These are phyloP conservation scores for Priocnemis perturbator DNA, from an alignment of 2,888 invertebrate species.

Conservation along the genomic window DNA sequence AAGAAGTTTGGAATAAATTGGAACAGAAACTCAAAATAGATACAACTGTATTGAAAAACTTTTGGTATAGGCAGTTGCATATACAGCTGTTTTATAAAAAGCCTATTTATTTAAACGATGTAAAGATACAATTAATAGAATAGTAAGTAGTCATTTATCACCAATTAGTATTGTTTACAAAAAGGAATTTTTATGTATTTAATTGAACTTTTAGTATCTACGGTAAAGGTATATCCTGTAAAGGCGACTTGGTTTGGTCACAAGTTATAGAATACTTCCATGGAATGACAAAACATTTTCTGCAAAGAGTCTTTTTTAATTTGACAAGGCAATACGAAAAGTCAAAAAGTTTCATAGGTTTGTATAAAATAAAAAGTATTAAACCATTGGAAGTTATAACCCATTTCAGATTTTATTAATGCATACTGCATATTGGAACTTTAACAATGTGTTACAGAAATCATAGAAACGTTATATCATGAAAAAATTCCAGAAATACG, in stretches of 20 bases:
- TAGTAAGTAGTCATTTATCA: slow-evolving; percentile 57
- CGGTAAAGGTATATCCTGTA: slow-evolving; percentile 47
- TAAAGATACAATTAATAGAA: slow-evolving; percentile 67
- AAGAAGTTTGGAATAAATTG: slow-evolving; percentile 63
- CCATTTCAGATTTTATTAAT: too few relatives aligned
- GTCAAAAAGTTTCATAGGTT: too few relatives aligned
- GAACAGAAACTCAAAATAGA: slow-evolving; percentile 54
- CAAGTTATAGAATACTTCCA: slow-evolving; percentile 58
- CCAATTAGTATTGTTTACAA: not conserved
- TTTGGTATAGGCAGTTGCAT: slow-evolving; percentile 65
- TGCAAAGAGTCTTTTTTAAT: slow-evolving; percentile 48
- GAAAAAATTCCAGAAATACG: slow-evolving; percentile 46
- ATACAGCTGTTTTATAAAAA: slow-evolving; percentile 63
- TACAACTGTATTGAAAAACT: slow-evolving; percentile 42
- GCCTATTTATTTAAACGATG: slow-evolving; percentile 60
- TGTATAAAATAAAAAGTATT: too few relatives aligned
- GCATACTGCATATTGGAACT: too few relatives aligned
- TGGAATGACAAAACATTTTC: slow-evolving; percentile 58
- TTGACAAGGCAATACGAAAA: slow-evolving; percentile 32
- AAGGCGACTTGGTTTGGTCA: slow-evolving; percentile 60
- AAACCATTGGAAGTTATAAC: too few relatives aligned
- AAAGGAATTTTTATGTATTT: not conserved
- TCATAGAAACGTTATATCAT: slow-evolving; percentile 53
- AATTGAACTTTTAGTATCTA: slow-evolving; percentile 52
- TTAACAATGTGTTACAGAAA: slow-evolving; percentile 44